phyloP scores from a whole-genome alignment of 1,140 invertebrate species.

The Bombus superbus region DNA sequence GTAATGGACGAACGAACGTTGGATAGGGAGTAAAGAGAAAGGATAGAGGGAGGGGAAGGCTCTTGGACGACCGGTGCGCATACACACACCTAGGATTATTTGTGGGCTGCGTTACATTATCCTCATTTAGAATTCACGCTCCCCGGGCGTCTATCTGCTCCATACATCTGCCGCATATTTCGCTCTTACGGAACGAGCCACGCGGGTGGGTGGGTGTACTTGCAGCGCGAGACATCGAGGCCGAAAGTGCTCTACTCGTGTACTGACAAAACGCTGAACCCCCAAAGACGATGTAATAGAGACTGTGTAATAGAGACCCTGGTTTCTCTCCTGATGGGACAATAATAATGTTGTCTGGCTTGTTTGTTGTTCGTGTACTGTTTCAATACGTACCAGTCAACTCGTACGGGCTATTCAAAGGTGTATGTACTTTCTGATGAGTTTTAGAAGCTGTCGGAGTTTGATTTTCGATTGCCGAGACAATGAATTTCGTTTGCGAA shows the following conservation, averaged over 20 bases:
- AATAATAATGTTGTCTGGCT: conserved; percentile 28
- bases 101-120: conserved; percentile 58
- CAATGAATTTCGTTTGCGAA: background rate
- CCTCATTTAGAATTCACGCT: conserved; percentile 56
- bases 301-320: background rate
- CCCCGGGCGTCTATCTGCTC: conserved; percentile 51
- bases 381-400: background rate
- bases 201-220: background rate
- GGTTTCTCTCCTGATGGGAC: conserved; percentile 2
- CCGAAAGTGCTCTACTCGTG: background rate
- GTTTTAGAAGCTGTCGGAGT: background rate
- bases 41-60: conserved; percentile 8
- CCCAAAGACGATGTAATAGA: conserved; percentile 8
- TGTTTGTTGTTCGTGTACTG: background rate
- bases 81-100: conserved; percentile 55
- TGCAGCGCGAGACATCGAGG: background rate
- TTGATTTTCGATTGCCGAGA: background rate
- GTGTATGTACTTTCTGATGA: background rate
- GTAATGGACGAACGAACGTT: conserved; percentile 39
- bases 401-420: background rate
- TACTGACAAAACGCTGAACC: conserved; percentile 21
- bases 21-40: conserved; percentile 24
- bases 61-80: conserved; percentile 9
- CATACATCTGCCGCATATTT: conserved; percentile 58
- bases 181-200: conserved; percentile 34